Evolutionary conservation across 2,113 vertebrate species (phyloP), one percentile per base, ranked within the genome.

Genomic region (Lophochroa leadbeateri): DNA sequence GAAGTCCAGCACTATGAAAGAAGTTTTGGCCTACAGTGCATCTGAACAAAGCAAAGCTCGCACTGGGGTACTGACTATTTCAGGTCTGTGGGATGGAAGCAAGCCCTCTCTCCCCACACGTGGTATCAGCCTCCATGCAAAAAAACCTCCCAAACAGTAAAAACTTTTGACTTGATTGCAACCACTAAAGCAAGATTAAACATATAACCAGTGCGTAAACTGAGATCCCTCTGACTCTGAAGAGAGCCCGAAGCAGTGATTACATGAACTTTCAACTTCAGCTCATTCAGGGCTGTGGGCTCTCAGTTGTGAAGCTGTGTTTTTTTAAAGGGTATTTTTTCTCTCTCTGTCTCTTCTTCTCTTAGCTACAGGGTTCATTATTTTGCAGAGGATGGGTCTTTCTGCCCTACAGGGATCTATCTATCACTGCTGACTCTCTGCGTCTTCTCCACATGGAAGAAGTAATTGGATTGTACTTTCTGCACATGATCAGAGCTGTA

Each of bases 91-190:
- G 72, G 92, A 92, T 18, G 93, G 94, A 94, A 91, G 71, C 94
- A 93, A 96, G 75, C 47, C 74, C 28, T 77, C 25, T 85, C 49
- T 92, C 53, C 1, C 93, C 58, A 35, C 63, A 85, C 0, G 8
- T 0, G 0, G 15, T 46, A 76, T 70, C 61, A 91, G 41, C 58
- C 92, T 93, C 90, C 53, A 72, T 53, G 92, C 74, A 81, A 82
- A 95, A 95, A 93, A 76, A 21, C 91, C 92, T 97, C 94, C 95
- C 95, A 91, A 55, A 94, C 68, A 78, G 63, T 95, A 94, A 97
- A 94, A 95, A 90, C 53, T 90, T 97, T 69, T 88, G 55, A 92
- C 76, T 81, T 71, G 79, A 86, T 92, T 94, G 82, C 82, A 78
- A 55, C 53, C 0, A 0, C 82, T 90, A 94, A 92, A 90, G 64